Conservation (phyloP, 2,797 vertebrate genomes). For the Tachyglossus aculeatus region DNA sequence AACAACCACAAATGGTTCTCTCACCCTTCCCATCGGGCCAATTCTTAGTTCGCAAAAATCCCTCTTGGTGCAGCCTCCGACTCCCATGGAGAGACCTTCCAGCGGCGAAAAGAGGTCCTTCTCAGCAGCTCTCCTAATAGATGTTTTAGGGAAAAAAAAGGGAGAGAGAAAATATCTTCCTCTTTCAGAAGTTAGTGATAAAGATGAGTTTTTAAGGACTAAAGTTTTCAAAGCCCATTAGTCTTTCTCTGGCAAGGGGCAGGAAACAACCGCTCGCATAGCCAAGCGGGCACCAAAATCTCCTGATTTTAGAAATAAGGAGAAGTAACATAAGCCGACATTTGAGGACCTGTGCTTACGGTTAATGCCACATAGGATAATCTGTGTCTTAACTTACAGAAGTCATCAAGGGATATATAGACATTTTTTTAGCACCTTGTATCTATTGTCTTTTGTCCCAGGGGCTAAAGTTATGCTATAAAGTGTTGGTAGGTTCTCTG, state of each 20-base stretch:
- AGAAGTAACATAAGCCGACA: slow-evolving; percentile 64
- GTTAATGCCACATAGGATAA: slow-evolving; percentile 70
- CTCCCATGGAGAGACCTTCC: neutral
- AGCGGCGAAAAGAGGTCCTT: slow-evolving; percentile 41
- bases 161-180: too few species aligned
- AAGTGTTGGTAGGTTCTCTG: slow-evolving; percentile 83
- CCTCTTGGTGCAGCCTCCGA: neutral
- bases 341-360: slow-evolving; percentile 77
- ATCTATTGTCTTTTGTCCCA: slow-evolving; percentile 66
- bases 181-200: slow-evolving; percentile 44
- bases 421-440: slow-evolving; percentile 85
- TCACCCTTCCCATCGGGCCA: slow-evolving; percentile 12
- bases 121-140: slow-evolving; percentile 27
- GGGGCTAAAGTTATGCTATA: slow-evolving; percentile 77
- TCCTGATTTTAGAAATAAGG: slow-evolving; percentile 32
- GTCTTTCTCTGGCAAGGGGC: slow-evolving; percentile 30
- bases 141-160: slow-evolving; percentile 41
- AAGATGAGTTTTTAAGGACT: slow-evolving; percentile 20
- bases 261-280: slow-evolving; percentile 41
- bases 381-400: slow-evolving; percentile 69
- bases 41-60: slow-evolving; percentile 21
- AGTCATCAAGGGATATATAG: slow-evolving; percentile 64
- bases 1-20: neutral
- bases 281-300: slow-evolving; percentile 37
- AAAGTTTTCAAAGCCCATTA: slow-evolving; percentile 44